Percentiles rank a stretch among this genome's conserved stretches.
phyloP scores from a whole-genome alignment of 2,888 invertebrate species.

The Lysandra bellargus region DNA sequence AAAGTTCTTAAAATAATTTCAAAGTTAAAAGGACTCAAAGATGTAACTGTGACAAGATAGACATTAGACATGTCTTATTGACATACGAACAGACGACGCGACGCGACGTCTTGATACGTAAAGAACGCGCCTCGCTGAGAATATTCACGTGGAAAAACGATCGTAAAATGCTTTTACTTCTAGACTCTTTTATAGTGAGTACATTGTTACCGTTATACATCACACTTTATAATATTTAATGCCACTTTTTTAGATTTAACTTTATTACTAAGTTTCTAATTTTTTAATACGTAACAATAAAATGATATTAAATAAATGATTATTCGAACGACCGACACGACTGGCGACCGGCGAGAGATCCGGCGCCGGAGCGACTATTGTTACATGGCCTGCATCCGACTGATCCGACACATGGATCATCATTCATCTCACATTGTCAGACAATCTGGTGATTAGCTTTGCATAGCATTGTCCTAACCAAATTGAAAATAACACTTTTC shows the following conservation, averaged over 20 bases:
- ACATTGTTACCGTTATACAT: conserved; percentile 1
- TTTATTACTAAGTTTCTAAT: neutral
- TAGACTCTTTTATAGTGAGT: neutral
- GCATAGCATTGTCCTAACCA: no score
- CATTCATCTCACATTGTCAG: no score
- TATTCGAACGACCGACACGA: neutral
- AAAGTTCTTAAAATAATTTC: neutral
- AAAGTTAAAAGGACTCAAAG: no score
- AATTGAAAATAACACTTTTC: no score
- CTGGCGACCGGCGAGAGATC: no score
- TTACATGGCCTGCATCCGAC: no score
- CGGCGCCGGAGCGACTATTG: no score
- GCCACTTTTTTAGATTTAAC: neutral
- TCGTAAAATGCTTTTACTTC: conserved; percentile 7
- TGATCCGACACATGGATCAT: no score
- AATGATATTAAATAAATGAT: neutral
- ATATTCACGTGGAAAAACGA: neutral
- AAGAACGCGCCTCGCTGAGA: neutral
- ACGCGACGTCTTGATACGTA: neutral
- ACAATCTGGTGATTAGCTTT: no score
- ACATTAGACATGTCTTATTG: neutral
- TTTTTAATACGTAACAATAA: neutral
- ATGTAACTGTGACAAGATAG: neutral
- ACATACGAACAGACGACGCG: neutral
- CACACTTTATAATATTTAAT: conserved; percentile 3